These are phyloP conservation scores for Macrophya annulata DNA, from an alignment of 2,888 invertebrate species.

Conservation along the genomic window DNA sequence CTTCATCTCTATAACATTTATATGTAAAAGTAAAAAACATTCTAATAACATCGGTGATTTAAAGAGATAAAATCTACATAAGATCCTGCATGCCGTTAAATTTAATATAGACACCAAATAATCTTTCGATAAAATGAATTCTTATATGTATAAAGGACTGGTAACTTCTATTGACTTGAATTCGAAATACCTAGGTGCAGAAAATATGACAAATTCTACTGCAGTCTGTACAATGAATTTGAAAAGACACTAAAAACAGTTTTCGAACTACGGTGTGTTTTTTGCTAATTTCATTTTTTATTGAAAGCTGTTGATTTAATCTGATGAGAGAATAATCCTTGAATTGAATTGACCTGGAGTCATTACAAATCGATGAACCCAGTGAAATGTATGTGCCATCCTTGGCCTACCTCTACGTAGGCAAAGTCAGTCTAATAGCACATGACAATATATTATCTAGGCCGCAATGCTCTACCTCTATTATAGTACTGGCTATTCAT, in stretches of 20 bases:
- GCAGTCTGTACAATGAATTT: not conserved
- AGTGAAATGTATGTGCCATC: slow-evolving; percentile 68
- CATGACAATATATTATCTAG: slow-evolving; percentile 69
- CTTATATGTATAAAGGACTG: not conserved
- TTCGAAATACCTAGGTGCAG: not conserved
- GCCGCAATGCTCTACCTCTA: slow-evolving; percentile 75
- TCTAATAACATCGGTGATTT: not conserved
- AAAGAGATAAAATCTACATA: slow-evolving; percentile 7
- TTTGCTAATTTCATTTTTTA: not conserved
- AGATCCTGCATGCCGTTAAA: slow-evolving; percentile 12
- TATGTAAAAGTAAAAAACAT: not conserved
- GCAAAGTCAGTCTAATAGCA: slow-evolving; percentile 68
- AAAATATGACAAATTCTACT: not conserved
- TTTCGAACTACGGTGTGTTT: not conserved
- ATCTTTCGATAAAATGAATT: not conserved
- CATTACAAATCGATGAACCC: slow-evolving; percentile 59
- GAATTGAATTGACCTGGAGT: not conserved
- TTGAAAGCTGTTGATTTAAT: not conserved
- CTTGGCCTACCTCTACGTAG: slow-evolving; percentile 69
- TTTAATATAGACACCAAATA: not conserved
- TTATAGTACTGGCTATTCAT: slow-evolving; percentile 67
- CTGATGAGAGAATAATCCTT: not conserved
- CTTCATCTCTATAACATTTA: not conserved
- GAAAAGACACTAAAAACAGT: not conserved
- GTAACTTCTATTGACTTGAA: not conserved